Base-by-base conservation (phyloP, 2,797 vertebrate species). In the Tangara arthus region DNA sequence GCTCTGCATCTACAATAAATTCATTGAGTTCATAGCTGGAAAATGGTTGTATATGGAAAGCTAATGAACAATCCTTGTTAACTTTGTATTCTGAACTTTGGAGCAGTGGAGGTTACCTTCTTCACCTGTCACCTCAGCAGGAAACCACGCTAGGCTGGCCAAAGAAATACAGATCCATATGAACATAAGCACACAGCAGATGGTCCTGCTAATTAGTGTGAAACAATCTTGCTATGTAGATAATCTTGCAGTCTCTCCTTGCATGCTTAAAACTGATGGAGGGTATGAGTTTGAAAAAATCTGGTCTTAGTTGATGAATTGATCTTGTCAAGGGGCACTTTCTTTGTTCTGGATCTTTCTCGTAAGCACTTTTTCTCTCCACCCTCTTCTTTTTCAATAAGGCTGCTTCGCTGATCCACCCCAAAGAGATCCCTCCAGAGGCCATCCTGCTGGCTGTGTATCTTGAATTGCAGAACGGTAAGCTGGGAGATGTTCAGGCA, bases 381-480 rank as follows among this genome's bases (percentile, higher is more conserved):
- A 16, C 32, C 7, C 13, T 72, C 87, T 78, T 83, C 41, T 93
- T 70, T 96, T 82, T 88, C 76, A 49, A 44, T 61, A 90, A 99
- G 99, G 99, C 99, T 91, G 98, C 99, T 60, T 99, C 99, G 0
- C 98, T 99, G 98, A 98, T 99, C 93, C 99, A 99, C 95, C 98
- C 99, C 18, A 99, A 99, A 96, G 99, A 99, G 97, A 99, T 99
- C 81, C 99, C 99, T 35, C 99, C 99, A 4, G 99, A 99, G 97
- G 99, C 99, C 61, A 99, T 99, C 95, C 96, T 99, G 79, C 93
- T 99, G 95, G 99, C 99, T 5, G 99, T 99, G 14, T 99, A 99
- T 95, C 97, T 99, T 26, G 99, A 99, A 91, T 98, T 99, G 72
- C 99, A 99, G 96, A 99, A 99, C 0, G 99, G 99, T 99, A 89